phyloP scores from a whole-genome alignment of 2,113 vertebrate genomes.

The Entomyzon cyanotis region DNA sequence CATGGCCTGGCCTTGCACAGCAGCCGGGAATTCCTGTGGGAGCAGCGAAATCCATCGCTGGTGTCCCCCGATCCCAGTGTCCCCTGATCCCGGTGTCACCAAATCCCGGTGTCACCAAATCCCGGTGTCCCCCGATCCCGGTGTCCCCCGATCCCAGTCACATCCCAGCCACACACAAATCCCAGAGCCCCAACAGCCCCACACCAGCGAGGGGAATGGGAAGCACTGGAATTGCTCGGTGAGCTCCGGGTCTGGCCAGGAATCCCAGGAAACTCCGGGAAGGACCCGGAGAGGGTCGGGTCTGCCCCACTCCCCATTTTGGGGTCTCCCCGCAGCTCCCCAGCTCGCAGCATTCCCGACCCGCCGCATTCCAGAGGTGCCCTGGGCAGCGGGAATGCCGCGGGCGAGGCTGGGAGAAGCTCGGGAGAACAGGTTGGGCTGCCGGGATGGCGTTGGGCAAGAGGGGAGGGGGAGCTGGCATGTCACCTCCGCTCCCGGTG shows the following conservation, averaged over 20 bases:
- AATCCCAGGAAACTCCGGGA: not conserved
- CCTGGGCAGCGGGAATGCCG: conserved; percentile 53
- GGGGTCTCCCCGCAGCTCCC: no score
- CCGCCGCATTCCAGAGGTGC: conserved; percentile 52
- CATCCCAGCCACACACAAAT: no score
- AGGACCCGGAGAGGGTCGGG: not conserved
- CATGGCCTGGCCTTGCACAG: conserved; percentile 17
- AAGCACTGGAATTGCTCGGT: not conserved
- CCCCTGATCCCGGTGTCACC: no score
- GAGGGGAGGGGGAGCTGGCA: not conserved
- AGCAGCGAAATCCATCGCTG: not conserved
- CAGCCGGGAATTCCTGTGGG: not conserved
- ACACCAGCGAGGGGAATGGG: not conserved
- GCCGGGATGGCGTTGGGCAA: not conserved
- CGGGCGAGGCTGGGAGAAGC: conserved; percentile 44
- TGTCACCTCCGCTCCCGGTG: not conserved
- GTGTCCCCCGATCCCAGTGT: not conserved
- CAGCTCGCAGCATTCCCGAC: not conserved
- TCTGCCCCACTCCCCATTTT: not conserved
- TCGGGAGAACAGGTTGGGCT: conserved; percentile 60
- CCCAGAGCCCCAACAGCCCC: not conserved
- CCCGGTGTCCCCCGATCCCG: not conserved
- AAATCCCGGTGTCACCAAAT: no score
- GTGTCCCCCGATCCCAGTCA: not conserved
- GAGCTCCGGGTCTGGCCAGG: not conserved